Conservation (phyloP, 2,797 vertebrate genomes). For the Phoebastria nigripes region DNA sequence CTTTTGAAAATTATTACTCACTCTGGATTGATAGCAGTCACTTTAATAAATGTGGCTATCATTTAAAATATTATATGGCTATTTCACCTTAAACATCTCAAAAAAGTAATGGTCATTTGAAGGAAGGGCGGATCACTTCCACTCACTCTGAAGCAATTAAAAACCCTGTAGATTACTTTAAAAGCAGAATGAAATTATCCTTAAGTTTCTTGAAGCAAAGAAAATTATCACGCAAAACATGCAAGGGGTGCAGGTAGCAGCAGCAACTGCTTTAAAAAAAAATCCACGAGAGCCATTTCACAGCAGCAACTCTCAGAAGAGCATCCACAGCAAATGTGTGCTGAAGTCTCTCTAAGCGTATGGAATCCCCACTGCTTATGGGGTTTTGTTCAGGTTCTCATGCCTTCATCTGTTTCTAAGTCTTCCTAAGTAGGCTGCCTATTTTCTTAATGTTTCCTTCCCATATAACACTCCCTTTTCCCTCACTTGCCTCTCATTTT, state of each 20-base stretch:
- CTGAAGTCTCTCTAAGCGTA: neutral
- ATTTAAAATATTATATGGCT: neutral
- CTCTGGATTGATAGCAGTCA: neutral
- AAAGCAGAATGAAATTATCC: neutral
- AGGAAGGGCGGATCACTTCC: neutral
- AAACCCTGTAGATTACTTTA: fast-evolving
- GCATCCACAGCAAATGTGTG: neutral
- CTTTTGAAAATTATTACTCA: neutral
- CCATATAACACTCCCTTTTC: neutral
- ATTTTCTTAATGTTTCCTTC: neutral
- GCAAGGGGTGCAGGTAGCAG: neutral
- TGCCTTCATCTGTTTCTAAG: neutral
- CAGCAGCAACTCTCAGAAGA: neutral
- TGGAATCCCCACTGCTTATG: neutral
- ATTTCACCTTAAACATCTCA: neutral
- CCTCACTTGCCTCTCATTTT: neutral
- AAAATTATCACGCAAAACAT: neutral
- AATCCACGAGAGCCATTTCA: neutral
- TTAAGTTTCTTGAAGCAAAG: neutral
- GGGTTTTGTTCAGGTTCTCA: neutral
- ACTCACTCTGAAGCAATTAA: neutral
- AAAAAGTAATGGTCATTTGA: neutral
- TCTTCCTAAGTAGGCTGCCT: neutral
- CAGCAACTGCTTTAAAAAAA: neutral
- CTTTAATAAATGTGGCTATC: neutral